Conservation (phyloP, 2,888 invertebrate genomes). For the Seladonia tumulorum region DNA sequence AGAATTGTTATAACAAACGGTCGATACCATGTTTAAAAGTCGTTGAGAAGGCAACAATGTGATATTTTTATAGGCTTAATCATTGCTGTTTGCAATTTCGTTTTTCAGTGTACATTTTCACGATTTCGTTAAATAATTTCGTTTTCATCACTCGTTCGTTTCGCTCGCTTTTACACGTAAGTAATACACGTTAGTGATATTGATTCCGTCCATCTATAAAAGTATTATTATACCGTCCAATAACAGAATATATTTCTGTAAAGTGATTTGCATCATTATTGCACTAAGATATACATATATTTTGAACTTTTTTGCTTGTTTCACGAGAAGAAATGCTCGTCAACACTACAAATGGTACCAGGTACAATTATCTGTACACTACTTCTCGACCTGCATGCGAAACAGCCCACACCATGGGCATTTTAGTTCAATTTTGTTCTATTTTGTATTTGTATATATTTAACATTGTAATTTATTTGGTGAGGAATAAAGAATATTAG, state of each 20-base stretch:
- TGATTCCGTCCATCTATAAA: slow-evolving; percentile 35
- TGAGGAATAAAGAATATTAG: no score
- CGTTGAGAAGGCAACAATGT: not conserved
- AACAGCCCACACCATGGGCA: no score
- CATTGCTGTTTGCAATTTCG: not conserved
- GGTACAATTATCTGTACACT: no score
- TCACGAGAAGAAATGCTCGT: no score
- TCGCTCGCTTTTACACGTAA: not conserved
- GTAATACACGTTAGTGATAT: not conserved
- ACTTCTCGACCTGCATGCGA: no score
- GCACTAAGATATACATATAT: slow-evolving; percentile 33
- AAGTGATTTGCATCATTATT: not conserved
- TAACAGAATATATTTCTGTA: not conserved
- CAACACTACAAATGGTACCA: no score
- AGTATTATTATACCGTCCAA: slow-evolving; percentile 27
- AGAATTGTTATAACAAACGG: not conserved
- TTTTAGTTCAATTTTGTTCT: no score
- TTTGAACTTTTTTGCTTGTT: not conserved
- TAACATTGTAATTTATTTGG: no score
- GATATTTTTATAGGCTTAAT: not conserved
- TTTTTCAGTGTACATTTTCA: not conserved
- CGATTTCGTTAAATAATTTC: not conserved
- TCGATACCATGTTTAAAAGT: not conserved
- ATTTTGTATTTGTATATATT: no score
- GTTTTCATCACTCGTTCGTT: not conserved